phyloP scores from a whole-genome alignment of 2,797 vertebrate species.

The Spondyliosoma cantharus region DNA sequence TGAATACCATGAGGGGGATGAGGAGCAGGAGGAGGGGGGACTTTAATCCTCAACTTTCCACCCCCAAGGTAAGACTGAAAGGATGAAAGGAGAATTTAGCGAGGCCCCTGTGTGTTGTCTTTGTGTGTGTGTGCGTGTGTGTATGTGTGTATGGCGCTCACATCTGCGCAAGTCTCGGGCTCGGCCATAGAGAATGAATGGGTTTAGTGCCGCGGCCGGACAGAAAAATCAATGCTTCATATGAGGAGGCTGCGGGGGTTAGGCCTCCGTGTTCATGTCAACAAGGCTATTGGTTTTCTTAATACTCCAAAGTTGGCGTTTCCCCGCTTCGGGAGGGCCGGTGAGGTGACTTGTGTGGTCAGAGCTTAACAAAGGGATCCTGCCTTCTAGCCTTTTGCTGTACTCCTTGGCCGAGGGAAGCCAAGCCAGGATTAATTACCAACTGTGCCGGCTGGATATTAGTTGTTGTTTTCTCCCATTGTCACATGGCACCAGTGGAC shows the following conservation, averaged over 20 bases:
- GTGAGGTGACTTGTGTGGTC: slow-evolving; percentile 93
- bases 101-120: slow-evolving; percentile 63
- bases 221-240: slow-evolving; percentile 99
- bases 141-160: slow-evolving; percentile 42
- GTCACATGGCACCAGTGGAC: slow-evolving; percentile 72
- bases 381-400: slow-evolving; percentile 84
- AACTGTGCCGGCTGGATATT: slow-evolving; percentile 79
- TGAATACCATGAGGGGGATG: slow-evolving; percentile 64
- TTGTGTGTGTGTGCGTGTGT: slow-evolving; percentile 42
- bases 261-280: slow-evolving; percentile 99
- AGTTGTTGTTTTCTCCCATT: slow-evolving; percentile 82
- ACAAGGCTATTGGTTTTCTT: slow-evolving; percentile 99
- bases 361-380: slow-evolving; percentile 93
- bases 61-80: slow-evolving; percentile 89
- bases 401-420: slow-evolving; percentile 74
- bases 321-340: slow-evolving; percentile 89
- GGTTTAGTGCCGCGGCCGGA: slow-evolving; percentile 91
- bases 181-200: slow-evolving; percentile 98
- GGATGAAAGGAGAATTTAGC: slow-evolving; percentile 84
- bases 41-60: slow-evolving; percentile 91
- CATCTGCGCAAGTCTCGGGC: slow-evolving; percentile 62
- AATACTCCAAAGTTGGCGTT: slow-evolving; percentile 98
- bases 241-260: slow-evolving; percentile 99
- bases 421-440: slow-evolving; percentile 86
- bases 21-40: slow-evolving; percentile 70